Base-by-base conservation (phyloP, 2,888 invertebrate species). In the Lutraria lutraria region DNA sequence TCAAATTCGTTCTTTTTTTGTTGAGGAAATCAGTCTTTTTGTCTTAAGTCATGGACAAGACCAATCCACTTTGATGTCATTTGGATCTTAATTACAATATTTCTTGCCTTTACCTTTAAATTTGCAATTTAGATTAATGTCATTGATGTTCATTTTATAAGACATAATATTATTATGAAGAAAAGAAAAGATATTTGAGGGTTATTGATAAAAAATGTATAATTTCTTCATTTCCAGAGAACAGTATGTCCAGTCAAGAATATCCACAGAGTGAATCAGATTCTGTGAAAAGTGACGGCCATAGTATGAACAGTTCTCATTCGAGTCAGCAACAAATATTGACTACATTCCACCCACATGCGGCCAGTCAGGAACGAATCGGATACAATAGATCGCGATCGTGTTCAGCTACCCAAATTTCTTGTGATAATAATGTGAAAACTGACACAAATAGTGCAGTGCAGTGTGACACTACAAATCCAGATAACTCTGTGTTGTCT, bases 251-350 rank as follows among this genome's bases (percentile, higher is more conserved):
- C 19, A 95, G 95, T 90, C 90, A 95, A 53, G 95, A 94, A 85
- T 95, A 95, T 81, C 94, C 94, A 1, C 93, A 93, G 90, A 95
- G 95, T 92, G 96, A 95, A 83, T 94, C 94, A 54, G 95, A 95
- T 93, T 95, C 96, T 1, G 84, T 95, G 80, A 94, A 94, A 86
- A 96, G 95, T 93, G 94, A 95, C 25, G 81, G 82, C 12, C 94
- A 94, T 87, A 96, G 95, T 90, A 93, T 95, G 3, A 93, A 94
- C 90, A 95, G 95, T 87, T 94, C 94, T 19, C 95, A 94, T 80
- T 94, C 94, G 1, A 91, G 94, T 89, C 88, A 93, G 56, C 93
- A 93, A 79, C 93, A 93, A 76, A 92, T 94, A 25, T 92, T 95
- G 21, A 94, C 93, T 83, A 95, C 96, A 92, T 95, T 95, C 94